A percentile compares a stretch with the other conserved stretches of the same genome.
Conservation (phyloP, 1,140 invertebrate species). For the Dendroctonus valens region DNA sequence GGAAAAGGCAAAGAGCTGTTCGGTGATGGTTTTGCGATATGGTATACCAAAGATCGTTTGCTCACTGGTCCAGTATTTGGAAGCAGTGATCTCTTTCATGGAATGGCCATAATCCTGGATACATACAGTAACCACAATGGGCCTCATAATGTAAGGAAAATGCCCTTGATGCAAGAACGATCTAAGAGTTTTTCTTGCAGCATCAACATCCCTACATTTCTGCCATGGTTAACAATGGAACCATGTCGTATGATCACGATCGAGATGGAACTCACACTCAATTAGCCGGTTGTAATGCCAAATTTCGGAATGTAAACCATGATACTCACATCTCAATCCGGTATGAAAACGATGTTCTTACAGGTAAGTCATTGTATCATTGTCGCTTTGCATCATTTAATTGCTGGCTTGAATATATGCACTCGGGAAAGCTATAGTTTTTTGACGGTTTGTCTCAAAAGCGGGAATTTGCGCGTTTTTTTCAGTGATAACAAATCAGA, state of each 20-base stretch:
- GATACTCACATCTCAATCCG: conserved; percentile 89
- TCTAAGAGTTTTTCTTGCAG: conserved; percentile 55
- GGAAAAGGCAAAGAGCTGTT: conserved; percentile 93
- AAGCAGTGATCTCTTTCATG: conserved; percentile 88
- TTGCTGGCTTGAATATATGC: too few relatives aligned
- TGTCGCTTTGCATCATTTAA: background rate
- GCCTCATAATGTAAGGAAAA: conserved; percentile 82
- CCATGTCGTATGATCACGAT: conserved; percentile 95
- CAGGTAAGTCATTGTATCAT: conserved; percentile 65
- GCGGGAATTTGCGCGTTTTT: too few relatives aligned
- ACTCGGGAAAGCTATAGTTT: too few relatives aligned
- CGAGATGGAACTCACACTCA: conserved; percentile 97
- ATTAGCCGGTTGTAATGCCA: conserved; percentile 89
- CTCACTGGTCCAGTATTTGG: conserved; percentile 89
- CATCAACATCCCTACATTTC: conserved; percentile 98
- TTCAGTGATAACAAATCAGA: too few relatives aligned
- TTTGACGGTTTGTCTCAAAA: too few relatives aligned
- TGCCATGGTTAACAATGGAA: conserved; percentile 97
- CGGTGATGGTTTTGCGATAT: conserved; percentile 96
- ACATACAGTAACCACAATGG: conserved; percentile 99
- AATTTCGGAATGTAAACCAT: conserved; percentile 89
- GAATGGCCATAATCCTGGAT: conserved; percentile 92
- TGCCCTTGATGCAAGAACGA: conserved; percentile 2
- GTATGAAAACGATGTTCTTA: conserved; percentile 87
- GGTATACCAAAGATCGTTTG: conserved; percentile 94